phyloP scores from a whole-genome alignment of 1,140 invertebrate species.

The Palaemon carinicauda region DNA sequence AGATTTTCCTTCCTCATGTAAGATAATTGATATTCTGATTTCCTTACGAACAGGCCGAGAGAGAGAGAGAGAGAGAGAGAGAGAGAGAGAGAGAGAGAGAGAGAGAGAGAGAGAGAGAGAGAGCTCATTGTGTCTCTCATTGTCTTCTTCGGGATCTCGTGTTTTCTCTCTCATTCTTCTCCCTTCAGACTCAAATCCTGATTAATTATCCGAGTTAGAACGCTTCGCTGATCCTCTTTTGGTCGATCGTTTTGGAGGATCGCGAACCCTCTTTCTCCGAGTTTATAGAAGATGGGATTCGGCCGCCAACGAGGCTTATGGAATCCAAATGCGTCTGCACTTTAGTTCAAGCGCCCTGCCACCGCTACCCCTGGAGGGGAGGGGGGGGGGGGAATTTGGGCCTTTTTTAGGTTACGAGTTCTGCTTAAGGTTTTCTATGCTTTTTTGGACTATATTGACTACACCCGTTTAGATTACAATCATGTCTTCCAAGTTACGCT shows the following conservation, averaged over 20 bases:
- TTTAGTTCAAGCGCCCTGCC: too few relatives aligned
- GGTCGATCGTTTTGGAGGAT: background rate
- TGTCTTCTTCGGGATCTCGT: background rate
- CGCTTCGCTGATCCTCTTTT: conserved; percentile 15
- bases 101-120: background rate
- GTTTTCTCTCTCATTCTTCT: background rate
- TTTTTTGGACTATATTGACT: too few relatives aligned
- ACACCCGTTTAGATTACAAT: too few relatives aligned
- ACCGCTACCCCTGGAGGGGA: too few relatives aligned
- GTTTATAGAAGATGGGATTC: background rate
- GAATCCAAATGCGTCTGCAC: background rate
- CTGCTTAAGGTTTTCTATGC: too few relatives aligned
- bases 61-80: conserved; percentile 8
- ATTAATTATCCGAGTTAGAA: conserved; percentile 25
- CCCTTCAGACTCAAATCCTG: conserved; percentile 16
- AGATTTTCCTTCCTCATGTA: background rate
- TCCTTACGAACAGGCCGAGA: background rate
- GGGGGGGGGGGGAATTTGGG: too few relatives aligned
- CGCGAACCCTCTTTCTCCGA: background rate
- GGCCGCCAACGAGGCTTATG: background rate
- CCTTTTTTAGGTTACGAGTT: too few relatives aligned
- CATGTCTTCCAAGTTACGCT: too few relatives aligned
- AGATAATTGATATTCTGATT: background rate
- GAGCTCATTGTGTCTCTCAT: background rate
- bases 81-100: conserved; percentile 8